A percentile compares a stretch with the other conserved stretches of the same genome.
Evolutionary conservation across 2,113 vertebrate genomes (phyloP).

Genomic region (Dendropsophus ebraccatus): DNA sequence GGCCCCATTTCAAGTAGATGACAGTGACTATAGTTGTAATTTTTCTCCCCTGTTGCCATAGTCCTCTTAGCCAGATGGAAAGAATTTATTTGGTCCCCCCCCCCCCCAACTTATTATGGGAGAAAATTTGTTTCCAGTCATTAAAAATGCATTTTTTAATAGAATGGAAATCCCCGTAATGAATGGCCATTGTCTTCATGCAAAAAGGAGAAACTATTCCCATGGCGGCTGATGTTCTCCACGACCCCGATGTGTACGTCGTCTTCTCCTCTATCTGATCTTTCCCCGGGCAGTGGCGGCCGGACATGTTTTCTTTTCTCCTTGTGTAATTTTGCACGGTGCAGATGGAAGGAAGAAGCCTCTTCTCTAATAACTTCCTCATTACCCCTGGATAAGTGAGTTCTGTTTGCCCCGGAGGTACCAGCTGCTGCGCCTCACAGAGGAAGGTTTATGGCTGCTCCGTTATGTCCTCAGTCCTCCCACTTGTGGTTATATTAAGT

Average conservation of each 20-base stretch:
- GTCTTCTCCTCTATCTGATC: not conserved
- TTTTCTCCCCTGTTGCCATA: not conserved
- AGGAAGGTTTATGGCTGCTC: not conserved
- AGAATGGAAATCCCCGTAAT: not conserved
- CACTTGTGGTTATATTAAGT: not conserved
- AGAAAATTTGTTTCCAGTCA: not conserved
- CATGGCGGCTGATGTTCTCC: not conserved
- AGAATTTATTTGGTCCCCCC: not conserved
- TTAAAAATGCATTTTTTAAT: not conserved
- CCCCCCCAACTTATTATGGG: not conserved
- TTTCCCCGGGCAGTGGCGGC: slow-evolving; percentile 2
- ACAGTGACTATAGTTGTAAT: not conserved
- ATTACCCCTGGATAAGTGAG: slow-evolving; percentile 16
- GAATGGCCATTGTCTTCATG: not conserved
- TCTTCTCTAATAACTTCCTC: slow-evolving; percentile 43
- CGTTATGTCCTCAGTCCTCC: not conserved
- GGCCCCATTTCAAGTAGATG: not conserved
- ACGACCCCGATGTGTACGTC: not conserved
- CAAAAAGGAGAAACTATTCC: not conserved
- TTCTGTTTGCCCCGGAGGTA: slow-evolving; percentile 40
- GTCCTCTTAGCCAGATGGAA: not conserved
- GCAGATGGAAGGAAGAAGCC: slow-evolving; percentile 25
- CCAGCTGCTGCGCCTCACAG: slow-evolving; percentile 32
- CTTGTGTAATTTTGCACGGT: slow-evolving; percentile 15
- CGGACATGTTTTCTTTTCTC: not conserved